Conservation (phyloP, 2,888 invertebrate species). For the Cantharis rustica region DNA sequence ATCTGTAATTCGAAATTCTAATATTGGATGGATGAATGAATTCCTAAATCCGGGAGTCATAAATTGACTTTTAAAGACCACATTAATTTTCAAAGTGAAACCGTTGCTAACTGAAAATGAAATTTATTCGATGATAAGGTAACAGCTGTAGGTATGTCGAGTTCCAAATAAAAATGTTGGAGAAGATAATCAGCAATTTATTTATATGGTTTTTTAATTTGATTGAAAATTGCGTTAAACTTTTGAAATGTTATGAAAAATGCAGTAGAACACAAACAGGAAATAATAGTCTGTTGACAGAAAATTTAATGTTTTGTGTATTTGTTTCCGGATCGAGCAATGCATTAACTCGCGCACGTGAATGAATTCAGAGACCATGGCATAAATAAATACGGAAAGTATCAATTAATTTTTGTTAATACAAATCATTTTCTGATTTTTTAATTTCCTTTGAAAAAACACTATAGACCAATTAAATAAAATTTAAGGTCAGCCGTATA, state of each 20-base stretch:
- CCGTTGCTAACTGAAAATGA: constrained; percentile 16
- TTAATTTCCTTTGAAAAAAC: not conserved
- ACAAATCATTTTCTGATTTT: not conserved
- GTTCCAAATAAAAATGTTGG: not conserved
- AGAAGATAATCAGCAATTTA: not conserved
- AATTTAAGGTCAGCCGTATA: not conserved
- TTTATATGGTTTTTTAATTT: not conserved
- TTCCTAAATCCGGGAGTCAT: constrained; percentile 1
- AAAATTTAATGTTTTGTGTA: not conserved
- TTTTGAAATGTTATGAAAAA: not conserved
- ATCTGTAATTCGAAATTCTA: not conserved
- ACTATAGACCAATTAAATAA: too few species aligned
- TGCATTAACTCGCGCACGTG: not conserved
- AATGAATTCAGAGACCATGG: not conserved
- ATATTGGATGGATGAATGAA: not conserved
- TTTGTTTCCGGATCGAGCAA: not conserved
- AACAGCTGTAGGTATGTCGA: constrained; percentile 13
- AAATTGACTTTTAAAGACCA: constrained; percentile 13
- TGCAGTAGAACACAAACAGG: not conserved
- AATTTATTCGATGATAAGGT: constrained; percentile 17
- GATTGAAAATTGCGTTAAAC: not conserved
- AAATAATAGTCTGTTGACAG: not conserved
- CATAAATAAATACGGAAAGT: not conserved
- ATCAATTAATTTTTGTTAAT: not conserved
- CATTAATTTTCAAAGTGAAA: constrained; percentile 15